Base-by-base conservation (phyloP, 35 echinoderm and acorn worm genomes). In the Apostichopus parvimensis region DNA sequence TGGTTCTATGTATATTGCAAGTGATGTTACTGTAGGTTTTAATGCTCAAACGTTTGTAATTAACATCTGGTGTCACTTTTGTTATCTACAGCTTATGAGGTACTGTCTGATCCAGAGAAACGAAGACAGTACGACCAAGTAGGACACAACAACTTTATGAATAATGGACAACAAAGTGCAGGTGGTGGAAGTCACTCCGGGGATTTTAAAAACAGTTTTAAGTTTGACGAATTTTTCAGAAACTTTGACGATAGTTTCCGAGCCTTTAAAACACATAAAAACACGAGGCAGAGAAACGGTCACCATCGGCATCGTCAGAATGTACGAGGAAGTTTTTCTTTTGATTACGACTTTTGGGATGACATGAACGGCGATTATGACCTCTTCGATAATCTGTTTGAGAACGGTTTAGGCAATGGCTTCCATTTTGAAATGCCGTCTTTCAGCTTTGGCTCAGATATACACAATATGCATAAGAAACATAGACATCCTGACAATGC, bases 31-130 rank as follows among this genome's bases (percentile, higher is more conserved):
- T 61, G 58, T 11, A 61, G 0, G 12, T 61, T 12, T 45, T 45
- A 45, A 45, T 45, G 4, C 34, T 45, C 34, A 4, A 45, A 45
- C 34, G 34, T 45, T 45, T 45, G n/a, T n/a, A n/a, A n/a, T 3
- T 45, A 72, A 72, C 68, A 72, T 14, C n/a, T 20, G n/a, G 2
- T 72, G 68, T 72, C 12, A 72, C 65, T 45, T 45, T 83, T 25
- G 78, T 70, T 56, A 15, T 87, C 34, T 70, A 53, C 79, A 98
- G 97, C 97, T n/a, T 98, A 98, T 92, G 97, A 98, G 86, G 97
- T 98, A 14, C 83, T 98, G 6, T 94, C 93, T n/a, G 97, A 98
- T 94, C 78, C 95, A 54, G 93, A 98, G 11, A 86, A 98, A 84
- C 87, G 94, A 13, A 92, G 73, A 93, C 84, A 93, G 52, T 98